Evolutionary conservation across 1,140 invertebrate genomes (phyloP).

Genomic region (Papilio machaon): DNA sequence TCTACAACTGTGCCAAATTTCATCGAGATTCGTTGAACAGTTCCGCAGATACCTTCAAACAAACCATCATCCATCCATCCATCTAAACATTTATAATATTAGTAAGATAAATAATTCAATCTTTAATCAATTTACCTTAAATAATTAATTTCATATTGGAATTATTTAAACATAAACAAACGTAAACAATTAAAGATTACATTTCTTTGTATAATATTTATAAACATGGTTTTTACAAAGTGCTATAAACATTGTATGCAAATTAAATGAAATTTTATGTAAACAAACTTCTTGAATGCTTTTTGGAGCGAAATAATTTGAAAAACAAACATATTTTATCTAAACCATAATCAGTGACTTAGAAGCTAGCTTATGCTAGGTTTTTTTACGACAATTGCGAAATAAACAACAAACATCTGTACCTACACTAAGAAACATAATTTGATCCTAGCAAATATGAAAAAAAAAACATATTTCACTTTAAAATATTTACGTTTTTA

Average conservation of each 20-base stretch:
- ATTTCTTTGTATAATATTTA: not conserved
- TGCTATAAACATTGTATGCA: not conserved
- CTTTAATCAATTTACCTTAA: not conserved
- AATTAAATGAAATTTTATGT: not conserved
- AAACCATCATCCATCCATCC: not conserved
- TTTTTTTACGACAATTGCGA: not conserved
- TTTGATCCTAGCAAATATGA: too few species aligned
- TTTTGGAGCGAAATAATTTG: not conserved
- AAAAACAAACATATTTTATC: slow-evolving; percentile 36
- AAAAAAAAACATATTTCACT: too few species aligned
- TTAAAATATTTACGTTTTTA: too few species aligned
- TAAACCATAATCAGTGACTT: not conserved
- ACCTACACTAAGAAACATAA: too few species aligned
- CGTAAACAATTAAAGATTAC: not conserved
- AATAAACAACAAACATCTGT: not conserved
- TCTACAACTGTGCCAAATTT: too few species aligned
- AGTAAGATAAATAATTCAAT: too few species aligned
- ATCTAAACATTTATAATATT: not conserved
- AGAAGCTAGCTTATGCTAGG: not conserved
- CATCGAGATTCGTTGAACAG: too few species aligned
- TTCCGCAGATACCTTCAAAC: too few species aligned
- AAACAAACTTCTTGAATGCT: not conserved
- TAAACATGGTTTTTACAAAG: not conserved
- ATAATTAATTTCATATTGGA: not conserved
- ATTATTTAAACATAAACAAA: not conserved